Percentiles rank a stretch among this genome's conserved stretches.
Conservation (phyloP, 2,888 invertebrate genomes). For the Trilocha varians region DNA sequence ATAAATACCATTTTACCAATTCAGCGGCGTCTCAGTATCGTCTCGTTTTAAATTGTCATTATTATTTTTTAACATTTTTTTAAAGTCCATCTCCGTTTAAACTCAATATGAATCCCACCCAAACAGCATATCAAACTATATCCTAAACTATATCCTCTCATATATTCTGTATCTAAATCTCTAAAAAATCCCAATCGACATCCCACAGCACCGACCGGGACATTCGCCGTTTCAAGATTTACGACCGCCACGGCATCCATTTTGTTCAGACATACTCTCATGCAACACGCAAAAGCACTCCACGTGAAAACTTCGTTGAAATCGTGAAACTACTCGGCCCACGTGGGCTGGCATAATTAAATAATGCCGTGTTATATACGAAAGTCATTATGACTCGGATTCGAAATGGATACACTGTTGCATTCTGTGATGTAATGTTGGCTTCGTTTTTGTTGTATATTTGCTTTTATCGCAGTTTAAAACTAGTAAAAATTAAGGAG, state of each 20-base stretch:
- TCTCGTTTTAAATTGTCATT: too few species aligned
- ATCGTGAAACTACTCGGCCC: constrained; percentile 17
- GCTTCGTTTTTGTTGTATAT: too few species aligned
- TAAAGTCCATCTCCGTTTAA: too few species aligned
- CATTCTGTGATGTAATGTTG: too few species aligned
- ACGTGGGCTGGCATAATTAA: constrained; percentile 3
- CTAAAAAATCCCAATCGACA: neutral
- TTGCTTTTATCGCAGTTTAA: too few species aligned
- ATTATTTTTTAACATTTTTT: too few species aligned
- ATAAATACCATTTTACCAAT: too few species aligned
- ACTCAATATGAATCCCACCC: too few species aligned
- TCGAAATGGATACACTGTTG: neutral
- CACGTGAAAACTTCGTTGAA: constrained; percentile 31
- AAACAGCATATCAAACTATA: too few species aligned
- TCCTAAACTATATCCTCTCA: too few species aligned
- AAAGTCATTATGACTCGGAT: constrained; percentile 3
- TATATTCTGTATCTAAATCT: neutral
- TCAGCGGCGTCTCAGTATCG: too few species aligned
- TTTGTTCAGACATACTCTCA: constrained; percentile 49
- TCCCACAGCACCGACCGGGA: constrained; percentile 7
- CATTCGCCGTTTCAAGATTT: constrained; percentile 48
- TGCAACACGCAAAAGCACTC: constrained; percentile 62
- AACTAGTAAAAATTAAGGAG: too few species aligned
- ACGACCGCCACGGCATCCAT: constrained; percentile 43
- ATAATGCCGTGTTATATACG: constrained; percentile 4